phyloP scores from a whole-genome alignment of 2,113 vertebrate species.

The Poeciliopsis turrubarensis region DNA sequence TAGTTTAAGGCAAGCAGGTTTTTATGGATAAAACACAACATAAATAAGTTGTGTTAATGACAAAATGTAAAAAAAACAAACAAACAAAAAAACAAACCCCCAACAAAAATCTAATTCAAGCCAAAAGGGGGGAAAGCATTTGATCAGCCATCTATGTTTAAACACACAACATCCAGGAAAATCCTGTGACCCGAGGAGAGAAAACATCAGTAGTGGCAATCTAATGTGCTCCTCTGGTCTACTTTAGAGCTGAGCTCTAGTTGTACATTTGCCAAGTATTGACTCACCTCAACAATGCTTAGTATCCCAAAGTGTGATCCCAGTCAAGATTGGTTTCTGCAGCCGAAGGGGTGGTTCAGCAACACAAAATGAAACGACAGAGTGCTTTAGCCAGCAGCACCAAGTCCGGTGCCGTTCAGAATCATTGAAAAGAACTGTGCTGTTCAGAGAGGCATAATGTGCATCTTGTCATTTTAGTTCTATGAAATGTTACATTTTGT shows the following conservation, averaged over 20 bases:
- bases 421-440: conserved; percentile 15
- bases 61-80: background rate
- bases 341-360: conserved; percentile 43
- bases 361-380: conserved; percentile 36
- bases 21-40: background rate
- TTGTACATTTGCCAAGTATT: conserved; percentile 69
- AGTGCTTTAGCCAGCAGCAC: conserved; percentile 38
- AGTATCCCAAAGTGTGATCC: conserved; percentile 65
- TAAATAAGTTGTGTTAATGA: background rate
- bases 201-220: conserved; percentile 61
- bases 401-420: conserved; percentile 2
- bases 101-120: background rate
- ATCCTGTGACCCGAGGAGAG: conserved; percentile 49
- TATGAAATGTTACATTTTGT: background rate
- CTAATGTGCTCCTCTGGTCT: conserved; percentile 58
- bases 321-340: conserved; percentile 66
- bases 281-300: conserved; percentile 72
- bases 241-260: conserved; percentile 50
- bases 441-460: background rate
- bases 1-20: background rate
- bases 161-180: conserved; percentile 43
- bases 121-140: background rate
- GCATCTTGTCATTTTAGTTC: background rate
- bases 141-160: conserved; percentile 20
- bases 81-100: too few relatives aligned